Base-by-base conservation (phyloP, 2,888 invertebrate genomes). In the Coleophora deauratella region DNA sequence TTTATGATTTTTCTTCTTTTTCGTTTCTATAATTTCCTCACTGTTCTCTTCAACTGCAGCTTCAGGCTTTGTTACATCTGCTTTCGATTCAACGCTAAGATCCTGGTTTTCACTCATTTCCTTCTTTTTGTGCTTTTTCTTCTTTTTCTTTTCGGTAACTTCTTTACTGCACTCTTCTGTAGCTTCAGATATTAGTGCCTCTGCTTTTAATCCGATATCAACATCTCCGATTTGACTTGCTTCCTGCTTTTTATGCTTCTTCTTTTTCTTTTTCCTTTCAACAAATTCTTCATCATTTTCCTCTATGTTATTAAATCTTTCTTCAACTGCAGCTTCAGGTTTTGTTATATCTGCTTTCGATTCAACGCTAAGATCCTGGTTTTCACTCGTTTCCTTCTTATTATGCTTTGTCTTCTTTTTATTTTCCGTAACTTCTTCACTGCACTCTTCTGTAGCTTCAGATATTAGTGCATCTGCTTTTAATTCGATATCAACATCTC, bases 241-340 rank as follows among this genome's bases (percentile, higher is more conserved):
- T 33, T 28, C 12, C 6, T 13, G 13, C 1, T 11, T 9, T 34
- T 49, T 40, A 13, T 36, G 39, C 34, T 51, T 55, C 35, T 58
- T 59, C 43, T 57, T 62, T 31, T 31, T 31, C 44, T 62, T 65
- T 54, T 59, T 66, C 47, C 57, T 61, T 40, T 55, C 54, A 8
- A 44, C 28, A 7, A 41, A 40, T 28, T 45, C 43, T 9, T 38
- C 33, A 10, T n/a, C 1, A 9, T 32, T 27, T 41, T 31, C 36
- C 27, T 38, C 33, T 33, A 14, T 21, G 21, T 35, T 42, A 9
- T 27, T 33, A 12, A 33, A 33, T 28, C 28, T 43, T 42, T 45
- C 30, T 27, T 21, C 35, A 27, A 9, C 34, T 14, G 30, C 15
- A 31, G 11, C 27, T 34, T 43, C 35, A n/a, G 32, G 13, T 12